Conservation (phyloP, 2,113 vertebrate species). For the Phodopus roborovskii region DNA sequence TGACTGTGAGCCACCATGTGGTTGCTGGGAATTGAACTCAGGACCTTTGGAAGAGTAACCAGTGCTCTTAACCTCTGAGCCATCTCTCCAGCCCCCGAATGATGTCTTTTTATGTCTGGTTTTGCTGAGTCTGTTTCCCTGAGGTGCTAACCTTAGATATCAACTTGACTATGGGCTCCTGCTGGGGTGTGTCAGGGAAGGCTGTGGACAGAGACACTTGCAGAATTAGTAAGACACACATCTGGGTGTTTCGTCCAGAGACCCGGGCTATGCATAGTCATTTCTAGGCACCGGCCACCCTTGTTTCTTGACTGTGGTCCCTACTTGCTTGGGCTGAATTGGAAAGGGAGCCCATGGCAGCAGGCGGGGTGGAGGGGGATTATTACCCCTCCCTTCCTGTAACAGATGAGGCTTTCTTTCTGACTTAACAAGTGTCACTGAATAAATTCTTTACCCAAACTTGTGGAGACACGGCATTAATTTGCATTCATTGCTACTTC, state of each 20-base stretch:
- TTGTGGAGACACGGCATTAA: accelerated
- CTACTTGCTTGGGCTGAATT: accelerated
- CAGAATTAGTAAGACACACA: too few species aligned
- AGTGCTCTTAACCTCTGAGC: too few species aligned
- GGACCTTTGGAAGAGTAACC: too few species aligned
- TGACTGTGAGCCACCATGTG: too few species aligned
- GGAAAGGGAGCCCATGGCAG: background rate
- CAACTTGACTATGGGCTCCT: background rate
- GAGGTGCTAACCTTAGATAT: background rate
- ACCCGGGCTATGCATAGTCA: accelerated
- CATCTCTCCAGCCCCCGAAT: too few species aligned
- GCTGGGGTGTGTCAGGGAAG: background rate
- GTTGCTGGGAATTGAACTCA: too few species aligned
- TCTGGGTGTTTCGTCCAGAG: background rate
- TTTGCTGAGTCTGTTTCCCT: background rate
- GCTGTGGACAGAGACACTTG: background rate
- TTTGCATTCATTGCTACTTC: background rate
- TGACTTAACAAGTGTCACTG: background rate
- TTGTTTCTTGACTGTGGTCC: too few species aligned
- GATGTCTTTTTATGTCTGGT: too few species aligned
- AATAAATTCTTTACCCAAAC: too few species aligned
- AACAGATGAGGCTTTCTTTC: background rate
- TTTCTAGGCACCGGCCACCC: background rate
- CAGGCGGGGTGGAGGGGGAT: too few species aligned
- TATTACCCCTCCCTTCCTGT: background rate